Conservation (phyloP, 2,797 vertebrate species). For the Remorina albescens region DNA sequence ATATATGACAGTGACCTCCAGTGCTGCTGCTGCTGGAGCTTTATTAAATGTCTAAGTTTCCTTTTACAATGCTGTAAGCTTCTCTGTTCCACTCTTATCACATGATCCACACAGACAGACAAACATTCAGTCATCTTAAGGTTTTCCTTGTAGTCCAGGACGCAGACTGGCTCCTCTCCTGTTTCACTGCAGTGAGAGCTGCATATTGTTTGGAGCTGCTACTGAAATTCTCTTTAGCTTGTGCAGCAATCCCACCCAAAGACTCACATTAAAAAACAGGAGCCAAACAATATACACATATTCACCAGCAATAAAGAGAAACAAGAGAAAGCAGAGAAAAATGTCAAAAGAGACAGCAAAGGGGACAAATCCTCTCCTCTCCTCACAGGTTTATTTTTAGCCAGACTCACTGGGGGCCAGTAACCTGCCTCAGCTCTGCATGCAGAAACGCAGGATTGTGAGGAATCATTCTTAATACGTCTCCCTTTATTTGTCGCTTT, state of each 20-base stretch:
- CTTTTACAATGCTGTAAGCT: background rate
- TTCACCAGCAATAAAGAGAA: conserved; percentile 38
- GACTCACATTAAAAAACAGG: conserved; percentile 30
- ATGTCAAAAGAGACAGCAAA: conserved; percentile 52
- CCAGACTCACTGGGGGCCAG: conserved; percentile 70
- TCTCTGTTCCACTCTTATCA: background rate
- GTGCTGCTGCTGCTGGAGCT: too few relatives aligned
- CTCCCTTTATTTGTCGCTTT: conserved; percentile 25
- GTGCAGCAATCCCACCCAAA: background rate
- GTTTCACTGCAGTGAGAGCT: conserved; percentile 11
- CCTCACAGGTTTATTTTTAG: conserved; percentile 82
- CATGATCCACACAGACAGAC: background rate
- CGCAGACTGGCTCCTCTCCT: background rate
- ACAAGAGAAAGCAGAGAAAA: conserved; percentile 49
- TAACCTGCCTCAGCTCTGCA: conserved; percentile 66
- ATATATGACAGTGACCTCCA: background rate
- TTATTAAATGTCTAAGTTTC: too few relatives aligned
- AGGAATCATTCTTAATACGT: conserved; percentile 25
- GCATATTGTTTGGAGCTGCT: background rate
- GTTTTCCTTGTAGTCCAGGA: background rate
- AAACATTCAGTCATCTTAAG: background rate
- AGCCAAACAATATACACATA: background rate
- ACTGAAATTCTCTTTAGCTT: background rate
- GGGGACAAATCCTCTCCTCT: conserved; percentile 58
- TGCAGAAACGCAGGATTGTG: conserved; percentile 65